A percentile compares a stretch with the other conserved stretches of the same genome.
phyloP scores from a whole-genome alignment of 2,113 vertebrate genomes.

The Cryptotis parvus region DNA sequence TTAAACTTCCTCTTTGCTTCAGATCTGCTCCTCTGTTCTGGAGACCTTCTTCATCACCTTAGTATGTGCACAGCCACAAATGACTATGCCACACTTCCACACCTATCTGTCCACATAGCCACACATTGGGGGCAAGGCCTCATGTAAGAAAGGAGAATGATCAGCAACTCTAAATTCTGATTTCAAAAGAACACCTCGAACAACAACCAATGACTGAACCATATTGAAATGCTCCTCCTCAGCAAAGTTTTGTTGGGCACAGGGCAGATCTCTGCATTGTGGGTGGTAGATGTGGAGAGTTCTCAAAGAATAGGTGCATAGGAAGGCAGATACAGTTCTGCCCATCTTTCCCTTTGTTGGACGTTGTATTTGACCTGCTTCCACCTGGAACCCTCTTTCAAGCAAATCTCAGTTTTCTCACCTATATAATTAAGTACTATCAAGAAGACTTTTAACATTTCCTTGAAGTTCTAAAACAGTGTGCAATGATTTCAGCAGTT shows the following conservation, averaged over 20 bases:
- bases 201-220: neutral
- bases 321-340: neutral
- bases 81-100: accelerated
- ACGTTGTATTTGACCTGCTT: slow-evolving; percentile 3
- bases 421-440: neutral
- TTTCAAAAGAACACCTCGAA: neutral
- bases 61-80: neutral
- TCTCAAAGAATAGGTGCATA: neutral
- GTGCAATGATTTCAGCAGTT: neutral
- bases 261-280: neutral
- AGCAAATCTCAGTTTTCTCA: neutral
- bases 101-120: neutral
- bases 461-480: slow-evolving; percentile 1
- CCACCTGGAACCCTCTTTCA: neutral
- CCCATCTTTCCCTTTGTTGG: neutral
- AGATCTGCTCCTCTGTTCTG: neutral
- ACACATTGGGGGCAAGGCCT: neutral
- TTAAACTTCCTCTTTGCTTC: neutral
- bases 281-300: accelerated
- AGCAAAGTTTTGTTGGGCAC: neutral
- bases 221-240: no score
- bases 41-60: neutral
- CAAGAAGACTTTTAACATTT: neutral
- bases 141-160: neutral
- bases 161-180: neutral